Percentiles rank a stretch among this genome's conserved stretches.
These are phyloP conservation scores for Acrossocheilus fasciatus DNA, from an alignment of 2,797 vertebrate species.

Conservation along the genomic window DNA sequence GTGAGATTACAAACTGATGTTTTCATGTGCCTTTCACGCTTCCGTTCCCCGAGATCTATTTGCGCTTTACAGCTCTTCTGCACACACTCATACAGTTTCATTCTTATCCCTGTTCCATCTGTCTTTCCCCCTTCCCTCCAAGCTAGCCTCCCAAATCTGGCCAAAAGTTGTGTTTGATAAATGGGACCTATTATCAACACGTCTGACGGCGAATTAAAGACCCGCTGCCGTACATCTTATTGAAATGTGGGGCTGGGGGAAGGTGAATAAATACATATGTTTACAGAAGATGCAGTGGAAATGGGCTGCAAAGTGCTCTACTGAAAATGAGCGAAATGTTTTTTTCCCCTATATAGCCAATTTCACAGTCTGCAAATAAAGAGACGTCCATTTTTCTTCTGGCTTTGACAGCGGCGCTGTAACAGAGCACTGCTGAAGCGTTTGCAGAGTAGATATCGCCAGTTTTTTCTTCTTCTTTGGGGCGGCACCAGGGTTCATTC, in stretches of 20 bases:
- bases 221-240: constrained; percentile 57
- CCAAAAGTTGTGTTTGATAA: constrained; percentile 59
- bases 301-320: constrained; percentile 45
- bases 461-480: neutral
- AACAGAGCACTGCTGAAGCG: constrained; percentile 33
- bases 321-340: constrained; percentile 37
- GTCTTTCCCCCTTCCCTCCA: constrained; percentile 29
- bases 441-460: constrained; percentile 17
- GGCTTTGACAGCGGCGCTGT: constrained; percentile 49
- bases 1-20: constrained; percentile 56
- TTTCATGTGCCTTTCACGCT: constrained; percentile 52
- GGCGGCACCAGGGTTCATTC: constrained; percentile 35
- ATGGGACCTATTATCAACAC: constrained; percentile 62
- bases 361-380: constrained; percentile 62
- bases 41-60: constrained; percentile 46
- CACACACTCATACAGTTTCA: constrained; percentile 42
- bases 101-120: constrained; percentile 52
- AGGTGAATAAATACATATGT: constrained; percentile 63
- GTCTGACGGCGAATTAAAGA: constrained; percentile 62
- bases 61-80: constrained; percentile 14
- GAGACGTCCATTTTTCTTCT: constrained; percentile 56
- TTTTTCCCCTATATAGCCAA: constrained; percentile 52
- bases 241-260: constrained; percentile 54
- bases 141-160: constrained; percentile 53
- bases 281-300: constrained; percentile 53